Evolutionary conservation across 2,888 invertebrate species (phyloP).

Genomic region (Exocentrus adspersus): DNA sequence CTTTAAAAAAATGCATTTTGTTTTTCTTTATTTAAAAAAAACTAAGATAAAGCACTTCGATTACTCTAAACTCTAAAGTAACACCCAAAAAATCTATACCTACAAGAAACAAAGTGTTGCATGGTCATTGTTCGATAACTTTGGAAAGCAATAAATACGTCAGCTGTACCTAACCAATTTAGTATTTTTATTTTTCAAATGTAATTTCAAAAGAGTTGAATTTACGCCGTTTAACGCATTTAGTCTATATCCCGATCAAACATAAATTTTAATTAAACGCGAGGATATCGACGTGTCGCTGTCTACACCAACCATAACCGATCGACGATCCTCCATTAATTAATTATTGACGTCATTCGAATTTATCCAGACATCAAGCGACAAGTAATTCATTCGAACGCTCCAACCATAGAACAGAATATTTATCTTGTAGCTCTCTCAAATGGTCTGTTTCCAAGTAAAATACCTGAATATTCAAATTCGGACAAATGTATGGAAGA

Average conservation of each 20-base stretch:
- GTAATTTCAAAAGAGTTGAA: not conserved
- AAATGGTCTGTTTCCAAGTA: conserved; percentile 1
- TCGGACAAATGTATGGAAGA: not conserved
- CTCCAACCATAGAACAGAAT: not conserved
- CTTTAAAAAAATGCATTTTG: no score
- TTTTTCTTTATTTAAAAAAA: not conserved
- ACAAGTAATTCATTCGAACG: not conserved
- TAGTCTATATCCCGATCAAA: not conserved
- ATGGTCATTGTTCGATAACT: no score
- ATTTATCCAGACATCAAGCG: not conserved
- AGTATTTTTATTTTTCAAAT: no score
- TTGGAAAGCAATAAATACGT: no score
- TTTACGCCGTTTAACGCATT: not conserved
- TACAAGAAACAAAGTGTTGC: no score
- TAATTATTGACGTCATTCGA: not conserved
- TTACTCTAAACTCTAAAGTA: no score
- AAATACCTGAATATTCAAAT: conserved; percentile 4
- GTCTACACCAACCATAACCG: not conserved
- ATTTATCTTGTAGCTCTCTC: not conserved
- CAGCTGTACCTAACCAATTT: no score
- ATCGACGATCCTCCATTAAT: no score
- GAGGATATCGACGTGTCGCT: not conserved
- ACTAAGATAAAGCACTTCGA: no score
- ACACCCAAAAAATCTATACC: no score
- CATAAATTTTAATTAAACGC: not conserved